Conservation (phyloP, 2,797 vertebrate species). For the Halcyon smyrnensis region DNA sequence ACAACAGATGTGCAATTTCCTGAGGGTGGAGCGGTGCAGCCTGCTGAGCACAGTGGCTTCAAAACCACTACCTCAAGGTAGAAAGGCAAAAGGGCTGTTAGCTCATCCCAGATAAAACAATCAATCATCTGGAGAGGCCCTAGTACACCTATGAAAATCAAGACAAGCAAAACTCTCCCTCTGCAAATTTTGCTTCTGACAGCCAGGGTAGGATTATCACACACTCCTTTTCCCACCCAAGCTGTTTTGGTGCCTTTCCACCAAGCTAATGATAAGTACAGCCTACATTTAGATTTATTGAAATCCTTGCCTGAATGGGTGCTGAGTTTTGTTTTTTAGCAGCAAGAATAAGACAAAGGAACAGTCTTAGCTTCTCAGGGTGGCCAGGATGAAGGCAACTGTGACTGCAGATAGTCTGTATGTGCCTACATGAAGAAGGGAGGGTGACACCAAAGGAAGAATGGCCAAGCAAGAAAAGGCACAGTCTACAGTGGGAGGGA, state of each 20-base stretch:
- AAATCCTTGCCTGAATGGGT: not conserved
- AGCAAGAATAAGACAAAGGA: not conserved
- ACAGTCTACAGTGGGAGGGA: not conserved
- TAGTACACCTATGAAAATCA: not conserved
- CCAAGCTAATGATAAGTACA: not conserved
- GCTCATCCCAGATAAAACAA: not conserved
- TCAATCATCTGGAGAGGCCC: not conserved
- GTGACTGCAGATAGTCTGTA: not conserved
- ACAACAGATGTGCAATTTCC: not conserved
- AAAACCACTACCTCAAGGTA: not conserved
- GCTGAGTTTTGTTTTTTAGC: not conserved
- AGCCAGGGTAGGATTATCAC: not conserved
- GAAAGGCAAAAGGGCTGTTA: not conserved
- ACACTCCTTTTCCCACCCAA: not conserved
- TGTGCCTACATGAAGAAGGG: fast-evolving
- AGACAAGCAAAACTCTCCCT: not conserved
- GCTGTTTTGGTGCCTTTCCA: not conserved
- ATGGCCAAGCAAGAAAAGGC: not conserved
- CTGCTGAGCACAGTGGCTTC: not conserved
- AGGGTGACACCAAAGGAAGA: not conserved
- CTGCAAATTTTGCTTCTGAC: not conserved
- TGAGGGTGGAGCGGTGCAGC: not conserved
- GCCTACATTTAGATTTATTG: not conserved
- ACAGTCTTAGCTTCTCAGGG: not conserved
- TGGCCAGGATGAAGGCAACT: not conserved